Conservation (phyloP, 2,888 invertebrate genomes). For the Dicycla oo region DNA sequence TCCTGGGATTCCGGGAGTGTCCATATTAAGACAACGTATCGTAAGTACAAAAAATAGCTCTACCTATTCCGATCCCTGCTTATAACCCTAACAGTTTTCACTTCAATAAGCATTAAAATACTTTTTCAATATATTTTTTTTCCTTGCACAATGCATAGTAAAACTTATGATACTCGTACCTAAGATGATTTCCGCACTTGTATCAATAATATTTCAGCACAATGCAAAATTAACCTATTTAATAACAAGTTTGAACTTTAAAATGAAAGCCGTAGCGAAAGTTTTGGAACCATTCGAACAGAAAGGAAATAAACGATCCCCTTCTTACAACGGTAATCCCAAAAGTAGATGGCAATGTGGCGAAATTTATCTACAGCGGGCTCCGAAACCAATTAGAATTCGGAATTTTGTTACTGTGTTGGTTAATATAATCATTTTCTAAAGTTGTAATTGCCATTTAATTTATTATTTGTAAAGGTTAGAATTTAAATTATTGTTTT, state of each 20-base stretch:
- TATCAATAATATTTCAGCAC: neutral
- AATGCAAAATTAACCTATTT: constrained; percentile 19
- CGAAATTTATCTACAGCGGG: constrained; percentile 81
- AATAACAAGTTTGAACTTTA: constrained; percentile 30
- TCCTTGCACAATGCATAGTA: no score
- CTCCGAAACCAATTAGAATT: constrained; percentile 60
- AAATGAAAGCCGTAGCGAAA: constrained; percentile 61
- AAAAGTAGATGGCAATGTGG: constrained; percentile 88
- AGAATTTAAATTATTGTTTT: constrained; percentile 4
- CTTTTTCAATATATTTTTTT: no score
- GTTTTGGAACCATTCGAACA: constrained; percentile 78
- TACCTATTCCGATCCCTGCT: no score
- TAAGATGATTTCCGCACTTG: no score
- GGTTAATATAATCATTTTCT: constrained; percentile 31
- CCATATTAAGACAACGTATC: no score
- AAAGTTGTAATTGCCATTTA: constrained; percentile 35
- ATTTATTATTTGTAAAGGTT: constrained; percentile 18
- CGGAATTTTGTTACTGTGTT: constrained; percentile 40
- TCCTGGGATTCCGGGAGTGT: no score
- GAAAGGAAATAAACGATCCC: constrained; percentile 88
- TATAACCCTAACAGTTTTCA: no score
- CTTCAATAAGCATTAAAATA: neutral
- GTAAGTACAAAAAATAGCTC: no score
- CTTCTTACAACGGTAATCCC: constrained; percentile 89
- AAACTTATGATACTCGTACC: no score